Conservation (phyloP, 2,797 vertebrate genomes). For the Lepilemur ruficaudatus region DNA sequence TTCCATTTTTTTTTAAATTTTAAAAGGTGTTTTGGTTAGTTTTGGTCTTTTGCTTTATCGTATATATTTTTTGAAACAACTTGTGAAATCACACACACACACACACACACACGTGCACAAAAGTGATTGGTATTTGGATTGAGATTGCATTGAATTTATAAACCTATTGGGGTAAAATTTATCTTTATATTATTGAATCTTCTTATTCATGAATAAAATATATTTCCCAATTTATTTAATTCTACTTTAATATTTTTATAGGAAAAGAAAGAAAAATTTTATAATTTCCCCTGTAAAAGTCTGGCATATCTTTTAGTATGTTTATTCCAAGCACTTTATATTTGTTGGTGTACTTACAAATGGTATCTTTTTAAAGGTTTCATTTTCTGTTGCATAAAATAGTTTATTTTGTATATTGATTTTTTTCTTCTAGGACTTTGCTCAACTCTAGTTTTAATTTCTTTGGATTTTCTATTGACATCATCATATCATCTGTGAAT, state of each 20-base stretch:
- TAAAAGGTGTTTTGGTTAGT: background rate
- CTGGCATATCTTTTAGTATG: background rate
- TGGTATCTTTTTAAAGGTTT: background rate
- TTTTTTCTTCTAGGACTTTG: background rate
- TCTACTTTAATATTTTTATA: background rate
- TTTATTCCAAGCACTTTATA: background rate
- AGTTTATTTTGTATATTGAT: background rate
- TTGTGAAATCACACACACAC: background rate
- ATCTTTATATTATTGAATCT: background rate
- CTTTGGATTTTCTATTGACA: background rate
- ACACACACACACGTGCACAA: background rate
- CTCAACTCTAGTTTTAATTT: background rate
- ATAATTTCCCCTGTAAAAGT: background rate
- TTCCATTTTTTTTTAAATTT: background rate
- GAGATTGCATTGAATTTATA: background rate
- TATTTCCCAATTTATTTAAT: conserved; percentile 5
- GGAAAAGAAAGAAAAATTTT: background rate
- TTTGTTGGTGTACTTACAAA: background rate
- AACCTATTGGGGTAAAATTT: background rate
- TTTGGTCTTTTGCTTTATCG: background rate
- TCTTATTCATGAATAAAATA: background rate
- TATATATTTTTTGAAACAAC: background rate
- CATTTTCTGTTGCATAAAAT: background rate
- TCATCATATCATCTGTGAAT: background rate
- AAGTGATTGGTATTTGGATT: background rate